These are phyloP conservation scores for Epistrophella euchroma DNA, from an alignment of 2,888 invertebrate species.

Conservation along the genomic window DNA sequence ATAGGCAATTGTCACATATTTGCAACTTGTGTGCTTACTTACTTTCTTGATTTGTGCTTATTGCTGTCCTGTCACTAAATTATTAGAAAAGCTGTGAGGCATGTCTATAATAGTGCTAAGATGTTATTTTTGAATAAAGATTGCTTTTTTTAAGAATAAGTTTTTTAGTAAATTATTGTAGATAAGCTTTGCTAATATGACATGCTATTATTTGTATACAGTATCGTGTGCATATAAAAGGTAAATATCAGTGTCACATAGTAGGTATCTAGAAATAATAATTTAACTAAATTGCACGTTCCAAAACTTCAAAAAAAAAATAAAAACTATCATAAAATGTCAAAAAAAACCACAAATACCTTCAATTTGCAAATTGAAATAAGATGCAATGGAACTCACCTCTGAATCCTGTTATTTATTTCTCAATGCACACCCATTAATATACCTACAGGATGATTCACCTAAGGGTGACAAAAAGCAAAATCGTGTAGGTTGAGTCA, in stretches of 20 bases:
- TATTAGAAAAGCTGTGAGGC: not conserved
- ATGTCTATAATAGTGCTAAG: not conserved
- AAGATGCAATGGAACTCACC: too few species aligned
- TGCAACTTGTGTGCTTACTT: not conserved
- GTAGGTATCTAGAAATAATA: not conserved
- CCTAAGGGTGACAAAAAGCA: too few species aligned
- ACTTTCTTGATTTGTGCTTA: not conserved
- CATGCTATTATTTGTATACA: not conserved
- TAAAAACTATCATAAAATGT: too few species aligned
- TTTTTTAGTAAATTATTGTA: not conserved
- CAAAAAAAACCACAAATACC: too few species aligned
- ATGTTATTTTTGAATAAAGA: slow-evolving; percentile 13
- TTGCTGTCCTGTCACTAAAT: not conserved
- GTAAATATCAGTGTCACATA: not conserved
- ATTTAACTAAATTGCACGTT: not conserved
- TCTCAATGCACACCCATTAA: too few species aligned
- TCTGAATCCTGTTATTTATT: too few species aligned
- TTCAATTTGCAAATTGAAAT: too few species aligned
- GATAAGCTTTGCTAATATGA: not conserved
- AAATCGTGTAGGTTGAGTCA: too few species aligned
- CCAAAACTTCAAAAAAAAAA: too few species aligned
- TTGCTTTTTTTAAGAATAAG: not conserved
- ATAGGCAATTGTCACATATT: not conserved
- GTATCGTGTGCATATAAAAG: not conserved
- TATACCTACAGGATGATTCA: too few species aligned